These are phyloP conservation scores for Lota lota DNA, from an alignment of 2,113 vertebrate genomes.

Conservation along the genomic window DNA sequence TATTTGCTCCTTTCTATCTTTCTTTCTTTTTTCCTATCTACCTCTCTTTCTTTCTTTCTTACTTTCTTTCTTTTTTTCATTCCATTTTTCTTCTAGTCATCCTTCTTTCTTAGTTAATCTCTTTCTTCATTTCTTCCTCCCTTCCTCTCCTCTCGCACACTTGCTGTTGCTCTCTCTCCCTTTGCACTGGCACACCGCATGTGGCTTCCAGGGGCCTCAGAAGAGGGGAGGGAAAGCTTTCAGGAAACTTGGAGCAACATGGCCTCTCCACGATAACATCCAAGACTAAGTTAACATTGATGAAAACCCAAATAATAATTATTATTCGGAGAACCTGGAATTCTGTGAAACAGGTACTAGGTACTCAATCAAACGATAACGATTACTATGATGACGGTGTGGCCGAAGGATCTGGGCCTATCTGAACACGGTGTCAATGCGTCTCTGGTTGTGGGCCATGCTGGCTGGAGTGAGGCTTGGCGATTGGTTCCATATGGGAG, in stretches of 20 bases:
- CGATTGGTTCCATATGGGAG: constrained; percentile 64
- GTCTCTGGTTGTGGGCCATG: constrained; percentile 29
- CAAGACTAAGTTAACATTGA: background rate
- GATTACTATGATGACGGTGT: constrained; percentile 26
- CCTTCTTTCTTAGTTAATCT: background rate
- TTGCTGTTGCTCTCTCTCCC: constrained; percentile 42
- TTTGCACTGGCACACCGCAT: constrained; percentile 53
- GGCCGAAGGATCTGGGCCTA: constrained; percentile 25
- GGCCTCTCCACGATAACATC: background rate
- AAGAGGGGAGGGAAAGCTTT: constrained; percentile 45
- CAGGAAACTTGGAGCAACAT: constrained; percentile 66
- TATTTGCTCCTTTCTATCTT: too few species aligned
- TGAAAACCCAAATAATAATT: too few species aligned
- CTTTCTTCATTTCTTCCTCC: background rate
- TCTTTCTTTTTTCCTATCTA: too few species aligned
- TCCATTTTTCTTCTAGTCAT: background rate
- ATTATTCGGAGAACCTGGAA: background rate
- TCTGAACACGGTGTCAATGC: constrained; percentile 27
- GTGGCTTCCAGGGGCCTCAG: constrained; percentile 62
- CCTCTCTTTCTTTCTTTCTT: too few species aligned
- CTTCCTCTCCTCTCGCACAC: constrained; percentile 8
- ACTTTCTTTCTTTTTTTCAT: too few species aligned
- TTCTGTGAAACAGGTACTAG: constrained; percentile 19
- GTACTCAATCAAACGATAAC: constrained; percentile 41
- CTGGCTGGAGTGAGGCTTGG: constrained; percentile 37